phyloP scores from a whole-genome alignment of 1,140 invertebrate species.

The Drosophila biarmipes region DNA sequence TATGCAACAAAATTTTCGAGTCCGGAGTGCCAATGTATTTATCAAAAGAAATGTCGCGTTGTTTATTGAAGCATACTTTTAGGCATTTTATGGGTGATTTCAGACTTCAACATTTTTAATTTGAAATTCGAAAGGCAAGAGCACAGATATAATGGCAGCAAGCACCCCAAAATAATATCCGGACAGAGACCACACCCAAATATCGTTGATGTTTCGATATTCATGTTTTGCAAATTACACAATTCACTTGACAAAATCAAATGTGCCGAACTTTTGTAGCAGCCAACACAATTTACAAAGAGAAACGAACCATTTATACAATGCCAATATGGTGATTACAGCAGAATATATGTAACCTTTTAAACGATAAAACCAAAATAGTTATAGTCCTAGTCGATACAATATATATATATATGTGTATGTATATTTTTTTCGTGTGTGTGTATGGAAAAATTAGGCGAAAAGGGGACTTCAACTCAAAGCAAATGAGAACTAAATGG shows the following conservation, averaged over 20 bases:
- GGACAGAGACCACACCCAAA: slow-evolving; percentile 16
- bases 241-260: slow-evolving; percentile 42
- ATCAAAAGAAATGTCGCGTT: no score
- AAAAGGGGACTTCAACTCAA: slow-evolving; percentile 44
- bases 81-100: no score
- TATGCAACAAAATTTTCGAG: no score
- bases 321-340: slow-evolving; percentile 22
- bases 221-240: slow-evolving; percentile 7
- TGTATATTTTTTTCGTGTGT: slow-evolving; percentile 35
- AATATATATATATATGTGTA: slow-evolving; percentile 10
- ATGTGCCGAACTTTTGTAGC: slow-evolving; percentile 56
- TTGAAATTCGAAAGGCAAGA: neutral
- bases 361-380: slow-evolving; percentile 29
- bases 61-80: no score
- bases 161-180: neutral
- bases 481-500: slow-evolving; percentile 23
- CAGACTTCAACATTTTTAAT: neutral
- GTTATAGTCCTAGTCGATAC: slow-evolving; percentile 31
- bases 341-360: slow-evolving; percentile 40
- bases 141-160: neutral
- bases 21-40: no score
- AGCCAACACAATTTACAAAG: slow-evolving; percentile 45
- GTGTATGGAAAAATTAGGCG: slow-evolving; percentile 6
- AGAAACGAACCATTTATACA: slow-evolving; percentile 48
- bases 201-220: slow-evolving; percentile 3